A percentile compares a stretch with the other conserved stretches of the same genome.
These are phyloP conservation scores for Caenorhabditis zanzibari DNA, from an alignment of 2,888 invertebrate genomes.

Conservation along the genomic window DNA sequence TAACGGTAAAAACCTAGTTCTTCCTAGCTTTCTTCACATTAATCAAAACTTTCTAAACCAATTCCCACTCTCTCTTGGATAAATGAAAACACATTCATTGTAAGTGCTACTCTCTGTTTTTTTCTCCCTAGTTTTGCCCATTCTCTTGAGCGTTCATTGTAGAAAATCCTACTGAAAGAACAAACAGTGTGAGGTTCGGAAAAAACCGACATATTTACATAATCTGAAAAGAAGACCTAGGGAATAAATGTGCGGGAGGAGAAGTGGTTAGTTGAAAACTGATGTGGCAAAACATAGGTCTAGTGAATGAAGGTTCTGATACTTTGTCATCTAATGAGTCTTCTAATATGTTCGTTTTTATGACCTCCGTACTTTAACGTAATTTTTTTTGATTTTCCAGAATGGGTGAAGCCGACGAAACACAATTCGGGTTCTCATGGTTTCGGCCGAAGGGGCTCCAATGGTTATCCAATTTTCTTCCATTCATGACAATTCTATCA, in stretches of 20 bases:
- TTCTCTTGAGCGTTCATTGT: conserved; percentile 29
- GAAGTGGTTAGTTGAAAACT: conserved; percentile 7
- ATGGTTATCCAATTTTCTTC: conserved; percentile 66
- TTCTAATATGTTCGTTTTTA: conserved; percentile 10
- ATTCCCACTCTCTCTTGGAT: background rate
- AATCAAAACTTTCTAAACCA: background rate
- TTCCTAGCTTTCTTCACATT: background rate
- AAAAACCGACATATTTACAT: conserved; percentile 46
- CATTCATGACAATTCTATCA: conserved; percentile 69
- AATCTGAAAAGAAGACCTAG: conserved; percentile 50
- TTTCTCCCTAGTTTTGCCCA: background rate
- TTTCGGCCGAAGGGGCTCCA: conserved; percentile 61
- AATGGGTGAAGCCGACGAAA: conserved; percentile 57
- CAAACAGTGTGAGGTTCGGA: conserved; percentile 37
- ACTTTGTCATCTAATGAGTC: conserved; percentile 13
- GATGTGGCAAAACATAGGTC: conserved; percentile 12
- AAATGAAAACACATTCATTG: background rate
- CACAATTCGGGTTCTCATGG: conserved; percentile 55
- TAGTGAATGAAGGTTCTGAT: background rate
- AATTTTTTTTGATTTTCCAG: conserved; percentile 31
- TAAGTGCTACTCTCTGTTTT: background rate
- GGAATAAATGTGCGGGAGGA: conserved; percentile 8
- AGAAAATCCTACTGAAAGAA: conserved; percentile 26
- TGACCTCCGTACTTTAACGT: background rate
- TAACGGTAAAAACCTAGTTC: conserved; percentile 6